Conservation (phyloP, 2,797 vertebrate genomes). For the Arvicola amphibius region DNA sequence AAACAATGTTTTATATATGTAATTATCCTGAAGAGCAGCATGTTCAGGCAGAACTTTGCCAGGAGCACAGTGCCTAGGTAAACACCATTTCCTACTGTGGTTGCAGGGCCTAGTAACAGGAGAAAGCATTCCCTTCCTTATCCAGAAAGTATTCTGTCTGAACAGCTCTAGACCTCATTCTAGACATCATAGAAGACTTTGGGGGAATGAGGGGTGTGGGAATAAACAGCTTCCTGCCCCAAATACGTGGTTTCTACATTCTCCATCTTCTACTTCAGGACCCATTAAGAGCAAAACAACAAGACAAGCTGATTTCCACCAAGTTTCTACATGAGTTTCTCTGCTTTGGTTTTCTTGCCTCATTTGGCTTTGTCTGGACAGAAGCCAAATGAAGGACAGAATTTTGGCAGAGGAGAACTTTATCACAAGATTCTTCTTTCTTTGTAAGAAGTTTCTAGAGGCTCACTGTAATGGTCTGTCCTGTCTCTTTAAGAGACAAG, state of each 20-base stretch:
- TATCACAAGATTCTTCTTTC: background rate
- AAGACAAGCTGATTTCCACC: constrained; percentile 52
- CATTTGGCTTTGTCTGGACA: constrained; percentile 61
- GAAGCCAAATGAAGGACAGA: constrained; percentile 62
- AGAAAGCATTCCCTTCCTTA: background rate
- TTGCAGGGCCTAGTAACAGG: background rate
- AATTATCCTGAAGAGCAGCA: background rate
- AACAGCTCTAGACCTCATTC: background rate
- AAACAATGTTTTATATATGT: background rate
- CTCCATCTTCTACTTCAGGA: constrained; percentile 11
- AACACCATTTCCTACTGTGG: background rate
- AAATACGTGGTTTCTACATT: background rate
- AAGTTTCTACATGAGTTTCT: constrained; percentile 69
- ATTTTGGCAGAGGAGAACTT: constrained; percentile 59
- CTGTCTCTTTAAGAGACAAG: too few species aligned
- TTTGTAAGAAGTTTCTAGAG: constrained; percentile 6
- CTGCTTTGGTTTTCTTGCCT: constrained; percentile 65
- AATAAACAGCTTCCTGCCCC: constrained; percentile 3
- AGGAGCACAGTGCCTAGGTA: background rate
- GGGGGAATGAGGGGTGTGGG: background rate
- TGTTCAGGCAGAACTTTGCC: constrained; percentile 12
- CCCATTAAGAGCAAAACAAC: constrained; percentile 18
- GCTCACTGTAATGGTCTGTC: background rate
- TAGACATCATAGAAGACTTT: background rate
- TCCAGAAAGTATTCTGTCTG: background rate